phyloP scores from a whole-genome alignment of 2,113 vertebrate species.

The Perca flavescens region DNA sequence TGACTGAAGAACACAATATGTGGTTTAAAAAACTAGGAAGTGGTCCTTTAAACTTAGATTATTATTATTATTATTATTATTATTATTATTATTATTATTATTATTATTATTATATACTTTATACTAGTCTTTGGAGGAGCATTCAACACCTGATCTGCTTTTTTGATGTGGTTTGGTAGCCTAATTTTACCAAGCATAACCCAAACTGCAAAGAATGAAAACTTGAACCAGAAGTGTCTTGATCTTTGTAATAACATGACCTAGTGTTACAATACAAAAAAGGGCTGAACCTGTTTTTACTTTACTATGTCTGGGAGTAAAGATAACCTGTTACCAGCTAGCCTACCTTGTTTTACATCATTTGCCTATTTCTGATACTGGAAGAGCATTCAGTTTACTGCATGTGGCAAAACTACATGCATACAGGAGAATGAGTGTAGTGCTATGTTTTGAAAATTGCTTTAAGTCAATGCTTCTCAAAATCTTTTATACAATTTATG shows the following conservation, averaged over 20 bases:
- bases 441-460: neutral
- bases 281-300: neutral
- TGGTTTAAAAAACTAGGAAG: no score
- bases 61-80: no score
- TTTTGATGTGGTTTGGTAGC: neutral
- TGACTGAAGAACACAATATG: no score
- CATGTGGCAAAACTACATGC: neutral
- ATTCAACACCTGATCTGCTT: neutral
- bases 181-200: neutral
- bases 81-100: no score
- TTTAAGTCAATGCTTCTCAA: neutral
- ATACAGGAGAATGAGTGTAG: neutral
- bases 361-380: neutral
- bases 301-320: neutral
- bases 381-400: neutral
- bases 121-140: neutral
- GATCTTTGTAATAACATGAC: no score
- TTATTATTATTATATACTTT: no score
- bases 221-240: neutral
- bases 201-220: neutral
- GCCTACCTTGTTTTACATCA: neutral
- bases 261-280: no score
- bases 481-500: neutral
- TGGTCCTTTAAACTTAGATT: no score
- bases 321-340: neutral